A percentile compares a stretch with the other conserved stretches of the same genome.
phyloP scores from a whole-genome alignment of 1,140 invertebrate species.

The Coboldia fuscipes region DNA sequence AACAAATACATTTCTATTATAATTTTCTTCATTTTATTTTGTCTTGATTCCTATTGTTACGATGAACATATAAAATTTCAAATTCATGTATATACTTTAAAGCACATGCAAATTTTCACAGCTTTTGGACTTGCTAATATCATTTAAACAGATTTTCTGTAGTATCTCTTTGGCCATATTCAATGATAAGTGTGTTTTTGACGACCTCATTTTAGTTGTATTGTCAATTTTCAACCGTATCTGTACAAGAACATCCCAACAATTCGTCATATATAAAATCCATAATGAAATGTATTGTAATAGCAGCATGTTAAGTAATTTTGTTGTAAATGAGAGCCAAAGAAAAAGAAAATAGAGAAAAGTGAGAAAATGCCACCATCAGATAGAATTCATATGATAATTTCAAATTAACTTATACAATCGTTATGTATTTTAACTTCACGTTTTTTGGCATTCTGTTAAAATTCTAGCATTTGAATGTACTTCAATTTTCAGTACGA shows the following conservation, averaged over 20 bases:
- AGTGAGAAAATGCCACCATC: neutral
- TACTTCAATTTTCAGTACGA: neutral
- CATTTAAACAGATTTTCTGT: conserved; percentile 68
- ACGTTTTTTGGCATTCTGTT: neutral
- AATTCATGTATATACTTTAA: conserved; percentile 28
- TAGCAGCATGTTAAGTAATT: no score
- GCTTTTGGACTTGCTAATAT: conserved; percentile 69
- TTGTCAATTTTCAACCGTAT: conserved; percentile 50
- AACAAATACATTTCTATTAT: no score
- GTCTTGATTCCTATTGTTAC: no score
- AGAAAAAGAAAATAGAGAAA: neutral
- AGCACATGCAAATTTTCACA: conserved; percentile 80
- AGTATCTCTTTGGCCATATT: conserved; percentile 57
- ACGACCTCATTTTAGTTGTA: conserved; percentile 33
- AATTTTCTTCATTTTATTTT: no score
- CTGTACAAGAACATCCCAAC: conserved; percentile 14
- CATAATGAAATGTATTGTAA: neutral
- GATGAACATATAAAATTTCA: no score
- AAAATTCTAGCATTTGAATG: neutral
- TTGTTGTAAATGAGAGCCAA: neutral
- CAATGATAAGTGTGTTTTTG: conserved; percentile 44
- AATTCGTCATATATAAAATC: neutral
- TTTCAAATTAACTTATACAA: neutral
- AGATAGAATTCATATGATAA: neutral
- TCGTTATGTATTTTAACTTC: neutral